Evolutionary conservation across 2,797 vertebrate genomes (phyloP).

Genomic region (Bufotes viridis): DNA sequence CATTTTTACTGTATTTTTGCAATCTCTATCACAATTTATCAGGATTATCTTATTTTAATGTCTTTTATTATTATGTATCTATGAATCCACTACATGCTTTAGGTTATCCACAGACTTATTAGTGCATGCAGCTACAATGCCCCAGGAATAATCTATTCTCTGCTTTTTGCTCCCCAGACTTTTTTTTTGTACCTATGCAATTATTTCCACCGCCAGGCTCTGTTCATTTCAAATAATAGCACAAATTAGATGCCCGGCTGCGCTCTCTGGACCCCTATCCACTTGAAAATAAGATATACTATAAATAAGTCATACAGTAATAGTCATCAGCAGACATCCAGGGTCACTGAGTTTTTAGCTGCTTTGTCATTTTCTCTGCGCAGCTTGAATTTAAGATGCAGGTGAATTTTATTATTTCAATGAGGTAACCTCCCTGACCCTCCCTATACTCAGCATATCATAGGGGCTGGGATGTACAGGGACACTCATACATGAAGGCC

Average conservation of each 20-base stretch:
- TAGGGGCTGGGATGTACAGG: background rate
- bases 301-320: constrained; percentile 34
- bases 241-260: constrained; percentile 27
- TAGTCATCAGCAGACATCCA: constrained; percentile 14
- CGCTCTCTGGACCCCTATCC: background rate
- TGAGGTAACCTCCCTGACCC: constrained; percentile 11
- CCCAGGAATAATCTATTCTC: no score
- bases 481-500: background rate
- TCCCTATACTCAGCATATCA: background rate
- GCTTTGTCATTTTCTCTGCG: constrained; percentile 5
- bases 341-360: constrained; percentile 19
- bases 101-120: background rate
- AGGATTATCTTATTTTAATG: no score
- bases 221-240: constrained; percentile 14
- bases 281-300: constrained; percentile 40
- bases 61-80: no score
- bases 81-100: no score
- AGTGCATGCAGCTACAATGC: background rate
- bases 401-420: constrained; percentile 16
- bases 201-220: background rate
- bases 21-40: no score
- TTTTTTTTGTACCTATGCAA: background rate
- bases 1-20: no score
- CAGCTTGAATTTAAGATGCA: background rate
- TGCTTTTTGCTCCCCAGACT: background rate